Evolutionary conservation across 2,888 invertebrate genomes (phyloP).

Genomic region (Drosophila picticornis): DNA sequence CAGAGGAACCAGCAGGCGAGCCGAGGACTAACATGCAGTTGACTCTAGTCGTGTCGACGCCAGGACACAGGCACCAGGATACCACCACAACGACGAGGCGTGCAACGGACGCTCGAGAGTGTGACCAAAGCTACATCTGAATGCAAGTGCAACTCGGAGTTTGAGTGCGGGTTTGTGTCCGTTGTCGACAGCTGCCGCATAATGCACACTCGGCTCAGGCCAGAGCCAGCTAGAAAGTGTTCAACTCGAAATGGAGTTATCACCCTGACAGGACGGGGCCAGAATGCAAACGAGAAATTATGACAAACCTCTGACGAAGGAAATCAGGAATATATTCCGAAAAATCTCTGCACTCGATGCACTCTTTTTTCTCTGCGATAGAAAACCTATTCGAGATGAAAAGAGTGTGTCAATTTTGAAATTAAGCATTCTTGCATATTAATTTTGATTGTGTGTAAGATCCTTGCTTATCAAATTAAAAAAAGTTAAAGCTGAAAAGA

Average conservation of each 20-base stretch:
- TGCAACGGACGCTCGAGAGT: constrained; percentile 75
- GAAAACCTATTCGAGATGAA: neutral
- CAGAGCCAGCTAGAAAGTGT: constrained; percentile 75
- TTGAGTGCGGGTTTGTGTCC: constrained; percentile 44
- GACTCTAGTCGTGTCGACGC: constrained; percentile 68
- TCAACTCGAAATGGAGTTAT: constrained; percentile 81
- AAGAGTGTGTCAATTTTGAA: too few species aligned
- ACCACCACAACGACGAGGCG: constrained; percentile 29
- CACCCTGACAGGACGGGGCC: constrained; percentile 67
- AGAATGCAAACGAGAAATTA: constrained; percentile 59
- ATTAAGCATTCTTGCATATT: too few species aligned
- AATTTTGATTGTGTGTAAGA: too few species aligned
- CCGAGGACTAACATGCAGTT: constrained; percentile 70
- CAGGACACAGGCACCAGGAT: constrained; percentile 25
- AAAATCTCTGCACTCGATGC: neutral
- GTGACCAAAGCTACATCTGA: constrained; percentile 61
- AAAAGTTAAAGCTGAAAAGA: too few species aligned
- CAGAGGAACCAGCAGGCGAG: constrained; percentile 13
- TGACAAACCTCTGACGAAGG: constrained; percentile 68
- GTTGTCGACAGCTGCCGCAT: constrained; percentile 73
- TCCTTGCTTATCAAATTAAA: too few species aligned
- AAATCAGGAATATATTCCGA: constrained; percentile 26
- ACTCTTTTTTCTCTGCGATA: neutral
- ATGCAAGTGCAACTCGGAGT: constrained; percentile 20
- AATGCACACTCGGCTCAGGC: constrained; percentile 51